Evolutionary conservation across 2,797 vertebrate species (phyloP), one percentile per base, ranked within the genome.

Genomic region (Acanthis flammea): DNA sequence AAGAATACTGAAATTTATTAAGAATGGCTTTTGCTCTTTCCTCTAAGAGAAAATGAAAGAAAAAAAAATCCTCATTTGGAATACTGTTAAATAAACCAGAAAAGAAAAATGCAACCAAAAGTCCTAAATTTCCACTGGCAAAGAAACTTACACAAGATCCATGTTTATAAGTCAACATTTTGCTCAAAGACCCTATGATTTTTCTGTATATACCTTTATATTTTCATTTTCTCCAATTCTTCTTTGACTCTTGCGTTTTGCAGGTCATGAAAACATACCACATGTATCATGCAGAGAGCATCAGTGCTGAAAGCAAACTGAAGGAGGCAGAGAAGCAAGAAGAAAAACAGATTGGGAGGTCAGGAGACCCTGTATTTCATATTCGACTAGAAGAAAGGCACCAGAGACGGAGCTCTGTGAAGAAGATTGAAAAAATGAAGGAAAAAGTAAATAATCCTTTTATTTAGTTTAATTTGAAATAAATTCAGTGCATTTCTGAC

Each of bases 201-300:
- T 62, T 89, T 89, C 58, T 65, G 24, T 72, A 51, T 19, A 61
- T 75, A 81, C 9, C 17, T 70, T 90, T 65, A 2, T 68, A 39
- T 91, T 82, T 85, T 92, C 6, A 33, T 92, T 88, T 87, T 77
- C 24, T 92, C 62, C 44, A 85, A 88, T 35, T 90, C 14, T 76
- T 9, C 22, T 91, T 94, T 95, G 86, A 83, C 66, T 95, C 60
- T 88, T 50, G 70, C 92, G 54, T 94, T 92, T 88, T 79, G 19
- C 97, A 99, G 99, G 99, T 99, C 97, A 99, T 99, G 99, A 99
- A 99, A 97, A 99, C 99, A 18, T 99, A 99, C 97, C 99, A 99
- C 96, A 99, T 99, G 99, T 99, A 99, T 97, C 99, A 99, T 79
- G 98, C 99, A 1, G 99, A 99, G 96, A 99, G 99, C 97, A 98